Percentiles rank a stretch among this genome's conserved stretches.
These are phyloP conservation scores for Yoshiicerus persimilis DNA, from an alignment of 1,140 invertebrate genomes.

Conservation along the genomic window DNA sequence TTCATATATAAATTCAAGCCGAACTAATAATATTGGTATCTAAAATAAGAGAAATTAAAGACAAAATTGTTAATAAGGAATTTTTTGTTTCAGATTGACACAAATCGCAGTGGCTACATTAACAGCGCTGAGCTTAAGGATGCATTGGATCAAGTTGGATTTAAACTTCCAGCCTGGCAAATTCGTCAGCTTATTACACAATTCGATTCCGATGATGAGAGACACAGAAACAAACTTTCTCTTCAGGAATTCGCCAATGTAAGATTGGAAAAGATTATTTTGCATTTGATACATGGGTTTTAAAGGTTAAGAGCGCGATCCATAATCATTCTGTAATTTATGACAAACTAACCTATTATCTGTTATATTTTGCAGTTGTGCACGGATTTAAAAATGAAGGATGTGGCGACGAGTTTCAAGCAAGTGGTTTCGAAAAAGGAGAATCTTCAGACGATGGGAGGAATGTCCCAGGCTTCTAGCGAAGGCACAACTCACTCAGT, in stretches of 20 bases:
- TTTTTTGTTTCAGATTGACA: constrained; percentile 66
- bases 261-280: constrained; percentile 33
- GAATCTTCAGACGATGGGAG: constrained; percentile 87
- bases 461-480: constrained; percentile 92
- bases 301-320: too few species aligned
- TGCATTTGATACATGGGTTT: background rate
- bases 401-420: constrained; percentile 85
- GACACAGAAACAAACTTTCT: constrained; percentile 73
- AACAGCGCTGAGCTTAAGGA: constrained; percentile 84
- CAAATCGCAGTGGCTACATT: constrained; percentile 86
- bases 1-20: too few species aligned
- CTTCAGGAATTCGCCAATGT: constrained; percentile 82
- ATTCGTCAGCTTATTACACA: constrained; percentile 88
- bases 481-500: constrained; percentile 92
- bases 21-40: too few species aligned
- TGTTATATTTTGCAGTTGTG: constrained; percentile 67
- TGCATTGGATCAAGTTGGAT: constrained; percentile 84
- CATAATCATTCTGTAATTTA: background rate
- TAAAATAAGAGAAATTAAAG: too few species aligned
- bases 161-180: constrained; percentile 91
- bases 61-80: background rate
- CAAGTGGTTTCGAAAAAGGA: constrained; percentile 88
- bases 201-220: constrained; percentile 69
- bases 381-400: constrained; percentile 81
- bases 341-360: background rate